Conservation (phyloP, 2,113 vertebrate species). For the Syrmaticus mikado region DNA sequence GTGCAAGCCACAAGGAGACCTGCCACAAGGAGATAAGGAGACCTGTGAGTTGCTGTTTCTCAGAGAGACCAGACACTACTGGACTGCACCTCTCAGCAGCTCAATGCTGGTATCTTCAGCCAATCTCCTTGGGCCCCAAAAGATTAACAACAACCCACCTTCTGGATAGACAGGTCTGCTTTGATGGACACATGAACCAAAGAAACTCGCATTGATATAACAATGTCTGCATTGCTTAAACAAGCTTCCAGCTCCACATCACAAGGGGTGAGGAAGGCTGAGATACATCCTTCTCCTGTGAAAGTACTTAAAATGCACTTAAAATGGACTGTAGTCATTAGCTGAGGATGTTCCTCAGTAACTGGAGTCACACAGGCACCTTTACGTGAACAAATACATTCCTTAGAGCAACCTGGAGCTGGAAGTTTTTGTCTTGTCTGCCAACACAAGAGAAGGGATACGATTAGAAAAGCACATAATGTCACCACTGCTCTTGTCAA, state of each 20-base stretch:
- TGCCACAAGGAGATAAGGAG: background rate
- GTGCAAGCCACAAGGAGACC: background rate
- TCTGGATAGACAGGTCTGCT: background rate
- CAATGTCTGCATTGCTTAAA: background rate
- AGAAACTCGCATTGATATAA: background rate
- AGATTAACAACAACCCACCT: background rate
- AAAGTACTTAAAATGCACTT: background rate
- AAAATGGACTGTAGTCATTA: background rate
- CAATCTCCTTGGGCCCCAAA: background rate
- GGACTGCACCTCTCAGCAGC: background rate
- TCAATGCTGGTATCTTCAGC: background rate
- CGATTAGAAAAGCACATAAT: background rate
- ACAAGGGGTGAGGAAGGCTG: accelerated
- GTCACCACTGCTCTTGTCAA: background rate
- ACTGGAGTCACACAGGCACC: background rate
- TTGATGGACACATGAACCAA: background rate
- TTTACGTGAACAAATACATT: background rate
- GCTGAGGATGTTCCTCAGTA: background rate
- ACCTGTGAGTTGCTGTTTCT: background rate
- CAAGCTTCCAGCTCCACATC: background rate
- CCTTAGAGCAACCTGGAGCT: background rate
- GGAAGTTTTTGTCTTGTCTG: background rate
- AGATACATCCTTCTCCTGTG: background rate
- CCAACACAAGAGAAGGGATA: background rate
- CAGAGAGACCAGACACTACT: background rate